Evolutionary conservation across 2,888 invertebrate genomes (phyloP), one percentile per base, ranked within the genome.

Genomic region (Gisinianus flammeolus): DNA sequence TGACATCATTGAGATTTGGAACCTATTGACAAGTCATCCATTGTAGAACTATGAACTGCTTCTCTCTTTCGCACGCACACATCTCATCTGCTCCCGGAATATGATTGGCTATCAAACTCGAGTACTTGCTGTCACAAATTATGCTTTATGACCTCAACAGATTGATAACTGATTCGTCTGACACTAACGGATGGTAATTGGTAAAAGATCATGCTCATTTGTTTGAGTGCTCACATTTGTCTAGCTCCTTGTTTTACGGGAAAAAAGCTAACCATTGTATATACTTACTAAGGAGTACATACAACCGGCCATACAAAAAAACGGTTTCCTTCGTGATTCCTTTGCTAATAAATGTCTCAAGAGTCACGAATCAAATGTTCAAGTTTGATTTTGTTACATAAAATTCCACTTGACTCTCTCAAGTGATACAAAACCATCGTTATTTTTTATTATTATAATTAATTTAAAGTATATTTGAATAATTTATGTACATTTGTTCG

Each of bases 61-160:
- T 44, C 44, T 69, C 69, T 69, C 69, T 69, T 69, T 69, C 22
- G 35, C 22, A 12, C 35, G n/a, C 44, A 69, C 8, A 24, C 69
- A 69, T 69, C 44, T 69, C 69, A 69, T 69, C 44, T 44, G 44
- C 44, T 44, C 26, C 24, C n/a, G 35, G n/a, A n/a, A n/a, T n/a
- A n/a, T n/a, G n/a, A 68, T 28, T 68, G 31, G 5, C 2, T 35
- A 30, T 33, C 16, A n/a, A n/a, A 24, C 26, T 44, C 19, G 44
- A 35, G 26, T 35, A 26, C 44, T 44, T 44, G n/a, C 28, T 69
- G 44, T 44, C 44, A 44, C 26, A 69, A 69, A 44, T 35, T 12
- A 69, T 69, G 16, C 44, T 44, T 69, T 44, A 44, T 69, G 69
- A 69, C 44, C 44, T 69, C 44, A 69, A 69, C 69, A 69, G 26